Percentiles rank a stretch among this genome's conserved stretches.
Evolutionary conservation across 2,888 invertebrate genomes (phyloP).

Genomic region (Mamestra brassicae): DNA sequence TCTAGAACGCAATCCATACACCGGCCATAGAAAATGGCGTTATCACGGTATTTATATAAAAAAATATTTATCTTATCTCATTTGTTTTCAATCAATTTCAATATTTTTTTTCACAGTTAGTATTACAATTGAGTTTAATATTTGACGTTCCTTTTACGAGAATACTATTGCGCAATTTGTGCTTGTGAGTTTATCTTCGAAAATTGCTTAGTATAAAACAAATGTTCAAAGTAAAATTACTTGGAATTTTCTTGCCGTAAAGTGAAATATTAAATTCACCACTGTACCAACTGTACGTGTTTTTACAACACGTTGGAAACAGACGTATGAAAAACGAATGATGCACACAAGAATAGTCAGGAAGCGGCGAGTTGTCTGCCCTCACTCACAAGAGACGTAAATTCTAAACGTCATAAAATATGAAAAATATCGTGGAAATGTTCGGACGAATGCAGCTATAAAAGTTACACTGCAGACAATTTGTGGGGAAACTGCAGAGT

Average conservation of each 20-base stretch:
- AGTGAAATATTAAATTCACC: slow-evolving; percentile 27
- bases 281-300: slow-evolving; percentile 52
- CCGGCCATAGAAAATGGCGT: too few relatives aligned
- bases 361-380: slow-evolving; percentile 65
- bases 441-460: slow-evolving; percentile 75
- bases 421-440: slow-evolving; percentile 84
- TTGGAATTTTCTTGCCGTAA: not conserved
- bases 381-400: slow-evolving; percentile 78
- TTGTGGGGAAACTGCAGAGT: slow-evolving; percentile 70
- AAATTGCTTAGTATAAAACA: not conserved
- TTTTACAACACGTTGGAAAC: slow-evolving; percentile 46
- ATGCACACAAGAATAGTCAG: slow-evolving; percentile 67
- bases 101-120: too few relatives aligned
- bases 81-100: too few relatives aligned
- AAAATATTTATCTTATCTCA: too few relatives aligned
- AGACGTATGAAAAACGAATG: slow-evolving; percentile 50
- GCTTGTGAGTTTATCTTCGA: not conserved
- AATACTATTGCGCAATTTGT: too few relatives aligned
- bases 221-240: not conserved
- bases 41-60: too few relatives aligned
- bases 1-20: too few relatives aligned
- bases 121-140: too few relatives aligned
- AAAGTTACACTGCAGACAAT: slow-evolving; percentile 77
- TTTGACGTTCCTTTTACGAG: too few relatives aligned
- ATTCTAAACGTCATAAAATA: slow-evolving; percentile 89